Evolutionary conservation across 2,113 vertebrate species (phyloP), one percentile per base, ranked within the genome.

Genomic region (Vulpes ferrilata): DNA sequence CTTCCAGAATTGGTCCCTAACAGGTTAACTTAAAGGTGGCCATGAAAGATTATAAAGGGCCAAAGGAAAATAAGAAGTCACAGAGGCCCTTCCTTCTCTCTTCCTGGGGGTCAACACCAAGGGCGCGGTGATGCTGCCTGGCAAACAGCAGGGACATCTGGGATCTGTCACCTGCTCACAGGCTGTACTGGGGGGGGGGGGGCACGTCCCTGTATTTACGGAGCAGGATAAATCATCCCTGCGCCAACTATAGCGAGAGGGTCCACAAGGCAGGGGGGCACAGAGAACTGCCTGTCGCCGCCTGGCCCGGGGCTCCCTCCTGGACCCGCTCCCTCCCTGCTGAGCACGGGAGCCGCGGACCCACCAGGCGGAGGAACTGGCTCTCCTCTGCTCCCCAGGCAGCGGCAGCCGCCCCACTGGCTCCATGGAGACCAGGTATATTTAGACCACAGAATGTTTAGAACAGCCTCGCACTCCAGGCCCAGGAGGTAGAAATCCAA

Each of bases 291-390:
- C 35, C 78, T 69, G 19, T 38, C 38, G 78, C 12, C 22, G 27
- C 30, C 38, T 19, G 53, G 74, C 8, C 85, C 2, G 1, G 64
- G 80, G 25, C 51, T 16, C 59, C 1, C 7, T 0, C 16, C 55
- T 9, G 55, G 15, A 9, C n/a, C 69, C 5, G 87, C 60, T 23
- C 43, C 30, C 1, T 2, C 32, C 88, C 93, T 7, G 76, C 25
- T 69, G 6, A 4, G 55, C 22, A 27, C 48, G 11, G 8, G 55
- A 48, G 27, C 27, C 11, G 53, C 11, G 38, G 35, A 65, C 62
- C 30, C 59, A 0, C 0, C 20, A 30, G 1, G 2, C 7, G 19
- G 57, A 89, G 25, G 55, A 79, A 51, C 55, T 0, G 1, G 20
- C 67, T 23, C 38, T 51, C 91, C 60, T 12, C 30, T 12, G 64